Evolutionary conservation across 2,797 vertebrate species (phyloP).

Genomic region (Geotrypetes seraphini): DNA sequence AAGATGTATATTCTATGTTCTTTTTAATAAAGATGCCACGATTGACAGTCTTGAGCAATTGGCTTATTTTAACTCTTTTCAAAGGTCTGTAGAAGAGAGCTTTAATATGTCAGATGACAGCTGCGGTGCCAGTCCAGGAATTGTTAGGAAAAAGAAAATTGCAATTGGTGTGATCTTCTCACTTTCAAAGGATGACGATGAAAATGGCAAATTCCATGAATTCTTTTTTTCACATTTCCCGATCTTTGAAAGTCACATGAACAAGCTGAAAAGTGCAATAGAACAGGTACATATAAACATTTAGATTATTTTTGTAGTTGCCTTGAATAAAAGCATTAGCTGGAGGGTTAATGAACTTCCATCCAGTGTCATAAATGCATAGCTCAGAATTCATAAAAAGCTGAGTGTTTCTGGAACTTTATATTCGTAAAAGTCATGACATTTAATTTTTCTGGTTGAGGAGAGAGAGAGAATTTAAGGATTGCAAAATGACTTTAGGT

Average conservation of each 20-base stretch:
- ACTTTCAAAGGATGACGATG: conserved; percentile 78
- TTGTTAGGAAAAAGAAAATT: conserved; percentile 92
- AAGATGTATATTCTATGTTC: too few relatives aligned
- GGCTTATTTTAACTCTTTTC: conserved; percentile 16
- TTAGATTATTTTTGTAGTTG: too few relatives aligned
- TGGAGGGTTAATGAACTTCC: too few relatives aligned
- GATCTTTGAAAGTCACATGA: conserved; percentile 98
- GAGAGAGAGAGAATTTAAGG: too few relatives aligned
- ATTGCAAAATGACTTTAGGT: too few relatives aligned
- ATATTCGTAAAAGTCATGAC: too few relatives aligned
- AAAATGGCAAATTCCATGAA: conserved; percentile 89
- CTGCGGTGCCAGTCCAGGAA: conserved; percentile 73
- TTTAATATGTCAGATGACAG: conserved; percentile 98
- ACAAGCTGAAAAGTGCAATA: conserved; percentile 92
- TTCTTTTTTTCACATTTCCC: conserved; percentile 99
- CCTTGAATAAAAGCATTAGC: too few relatives aligned
- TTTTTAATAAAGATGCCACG: too few relatives aligned
- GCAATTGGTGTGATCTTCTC: conserved; percentile 94
- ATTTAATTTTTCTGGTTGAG: too few relatives aligned
- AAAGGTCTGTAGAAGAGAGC: conserved; percentile 94
- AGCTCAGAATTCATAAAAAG: too few relatives aligned
- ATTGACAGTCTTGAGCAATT: conserved; percentile 4
- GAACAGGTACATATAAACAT: conserved; percentile 81
- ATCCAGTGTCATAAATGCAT: too few relatives aligned
- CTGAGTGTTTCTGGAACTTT: too few relatives aligned